Conservation (phyloP, 2,113 vertebrate genomes). For the Phodopus roborovskii region DNA sequence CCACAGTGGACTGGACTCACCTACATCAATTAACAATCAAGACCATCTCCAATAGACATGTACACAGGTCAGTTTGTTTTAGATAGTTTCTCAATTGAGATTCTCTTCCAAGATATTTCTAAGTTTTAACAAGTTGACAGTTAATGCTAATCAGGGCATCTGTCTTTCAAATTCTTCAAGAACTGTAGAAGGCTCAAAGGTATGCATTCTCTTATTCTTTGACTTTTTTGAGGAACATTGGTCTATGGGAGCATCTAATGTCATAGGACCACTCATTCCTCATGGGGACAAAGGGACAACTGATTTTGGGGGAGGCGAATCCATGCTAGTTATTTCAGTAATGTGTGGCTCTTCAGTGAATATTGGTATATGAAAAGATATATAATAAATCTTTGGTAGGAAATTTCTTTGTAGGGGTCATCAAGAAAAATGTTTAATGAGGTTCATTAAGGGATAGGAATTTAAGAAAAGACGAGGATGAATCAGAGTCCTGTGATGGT, state of each 20-base stretch:
- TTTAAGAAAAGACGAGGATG: not conserved
- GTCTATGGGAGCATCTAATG: not conserved
- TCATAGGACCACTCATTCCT: not conserved
- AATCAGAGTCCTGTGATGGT: not conserved
- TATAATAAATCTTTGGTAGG: not conserved
- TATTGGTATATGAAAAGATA: not conserved
- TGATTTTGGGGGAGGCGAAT: not conserved
- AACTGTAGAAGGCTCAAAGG: not conserved
- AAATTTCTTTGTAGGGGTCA: not conserved
- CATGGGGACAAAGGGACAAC: not conserved
- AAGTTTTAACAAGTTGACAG: not conserved
- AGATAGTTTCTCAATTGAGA: not conserved
- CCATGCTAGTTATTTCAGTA: not conserved
- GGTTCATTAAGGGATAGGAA: not conserved
- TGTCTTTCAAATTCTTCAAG: not conserved
- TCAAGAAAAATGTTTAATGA: not conserved
- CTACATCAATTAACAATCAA: not conserved
- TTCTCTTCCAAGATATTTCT: not conserved
- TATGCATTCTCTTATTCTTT: not conserved
- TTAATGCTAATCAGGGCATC: not conserved
- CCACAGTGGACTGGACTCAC: not conserved
- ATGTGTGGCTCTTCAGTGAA: not conserved
- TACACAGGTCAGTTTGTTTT: not conserved
- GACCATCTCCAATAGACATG: not conserved
- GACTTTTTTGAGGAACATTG: not conserved